phyloP scores from a whole-genome alignment of 2,113 vertebrate species.

The Gavialis gangeticus region DNA sequence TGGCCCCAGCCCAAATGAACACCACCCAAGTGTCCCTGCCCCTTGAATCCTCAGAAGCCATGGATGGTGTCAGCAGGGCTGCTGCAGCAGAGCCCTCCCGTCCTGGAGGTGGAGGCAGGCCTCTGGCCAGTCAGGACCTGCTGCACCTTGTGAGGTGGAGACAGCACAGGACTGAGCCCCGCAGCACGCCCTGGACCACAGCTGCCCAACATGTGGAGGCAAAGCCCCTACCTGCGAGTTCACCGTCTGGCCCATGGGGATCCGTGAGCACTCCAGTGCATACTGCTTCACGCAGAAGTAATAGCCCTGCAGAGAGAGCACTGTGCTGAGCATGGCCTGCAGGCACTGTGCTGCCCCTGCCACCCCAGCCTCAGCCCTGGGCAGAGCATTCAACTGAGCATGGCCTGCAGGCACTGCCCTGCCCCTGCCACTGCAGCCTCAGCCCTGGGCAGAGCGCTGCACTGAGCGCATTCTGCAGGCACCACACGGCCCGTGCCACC shows the following conservation, averaged over 20 bases:
- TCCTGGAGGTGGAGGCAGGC: not conserved
- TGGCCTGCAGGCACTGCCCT: not conserved
- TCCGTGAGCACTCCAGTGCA: slow-evolving; percentile 95
- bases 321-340: not conserved
- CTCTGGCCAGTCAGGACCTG: not conserved
- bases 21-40: too few relatives aligned
- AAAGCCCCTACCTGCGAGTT: slow-evolving; percentile 93
- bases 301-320: slow-evolving; percentile 84
- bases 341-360: not conserved
- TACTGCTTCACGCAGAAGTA: slow-evolving; percentile 99
- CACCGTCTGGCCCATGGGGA: slow-evolving; percentile 97
- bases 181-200: not conserved
- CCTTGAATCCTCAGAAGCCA: too few relatives aligned
- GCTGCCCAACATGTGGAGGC: not conserved
- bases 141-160: not conserved
- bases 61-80: accelerated
- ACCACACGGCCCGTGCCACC: not conserved
- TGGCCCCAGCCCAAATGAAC: too few relatives aligned
- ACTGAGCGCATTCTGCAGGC: too few relatives aligned
- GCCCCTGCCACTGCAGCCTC: not conserved
- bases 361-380: too few relatives aligned
- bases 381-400: too few relatives aligned
- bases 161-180: not conserved
- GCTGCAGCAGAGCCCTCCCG: not conserved
- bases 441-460: too few relatives aligned